Evolutionary conservation across 2,113 vertebrate genomes (phyloP), one percentile per base, ranked within the genome.

Genomic region (Tetraodon nigroviridis): DNA sequence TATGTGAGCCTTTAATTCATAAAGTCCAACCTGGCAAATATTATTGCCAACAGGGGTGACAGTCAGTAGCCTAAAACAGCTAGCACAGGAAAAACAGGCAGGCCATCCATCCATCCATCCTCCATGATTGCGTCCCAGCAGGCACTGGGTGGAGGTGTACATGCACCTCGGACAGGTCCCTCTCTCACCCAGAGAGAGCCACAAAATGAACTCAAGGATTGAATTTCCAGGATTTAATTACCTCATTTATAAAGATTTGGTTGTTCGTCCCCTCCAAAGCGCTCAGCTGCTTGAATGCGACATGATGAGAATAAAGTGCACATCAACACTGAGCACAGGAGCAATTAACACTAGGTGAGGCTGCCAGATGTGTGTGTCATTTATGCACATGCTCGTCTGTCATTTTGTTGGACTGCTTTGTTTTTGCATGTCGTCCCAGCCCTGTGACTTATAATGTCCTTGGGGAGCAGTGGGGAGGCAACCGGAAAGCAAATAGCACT

Each of bases 391-490:
- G 68, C 70, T 67, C 41, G 54, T 62, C 57, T 78, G 59, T 74
- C 74, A 67, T 78, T 80, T 71, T 70, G 47, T 20, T 24, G 18
- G 17, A 11, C 4, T 16, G 51, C 70, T 64, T 56, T 16, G 29
- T 20, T 64, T 63, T 77, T 5, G 13, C 55, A 70, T 79, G 52
- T 85, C 61, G 68, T 81, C 66, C 66, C 1, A 13, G 58, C 64
- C 62, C 56, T 27, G 58, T 76, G 73, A 74, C 57, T 85, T 83
- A 71, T 44, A 56, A 69, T 1, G 29, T 63, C 78, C 66, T 61
- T 24, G 6, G 72, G 80, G 57, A 73, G 47, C 24, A 14, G 45
- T 0, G 57, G 69, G 60, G 45, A 51, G 59, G 79, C 64, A 51
- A 50, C 44, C 27, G 52, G 52, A 67, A 51, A 71, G 50, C 13